These are phyloP conservation scores for Pedetes capensis DNA, from an alignment of 2,113 vertebrate genomes.

Conservation along the genomic window DNA sequence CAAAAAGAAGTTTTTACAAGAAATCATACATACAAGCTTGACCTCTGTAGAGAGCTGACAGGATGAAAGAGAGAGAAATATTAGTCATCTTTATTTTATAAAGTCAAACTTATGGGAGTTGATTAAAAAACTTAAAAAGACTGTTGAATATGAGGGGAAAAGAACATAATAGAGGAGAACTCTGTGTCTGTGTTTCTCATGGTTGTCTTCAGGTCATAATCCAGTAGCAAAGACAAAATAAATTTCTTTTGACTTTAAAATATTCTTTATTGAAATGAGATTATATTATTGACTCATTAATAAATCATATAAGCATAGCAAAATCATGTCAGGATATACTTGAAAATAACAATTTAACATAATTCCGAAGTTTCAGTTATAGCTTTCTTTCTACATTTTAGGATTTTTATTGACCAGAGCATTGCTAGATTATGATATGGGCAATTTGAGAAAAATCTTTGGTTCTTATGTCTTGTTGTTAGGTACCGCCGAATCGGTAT, in stretches of 20 bases:
- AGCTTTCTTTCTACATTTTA: background rate
- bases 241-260: background rate
- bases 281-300: background rate
- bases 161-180: background rate
- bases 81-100: background rate
- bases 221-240: background rate
- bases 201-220: background rate
- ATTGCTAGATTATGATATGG: background rate
- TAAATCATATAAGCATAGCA: background rate
- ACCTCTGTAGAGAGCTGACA: background rate
- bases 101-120: background rate
- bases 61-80: background rate
- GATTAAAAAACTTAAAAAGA: background rate
- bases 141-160: background rate
- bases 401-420: background rate
- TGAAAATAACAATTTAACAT: background rate
- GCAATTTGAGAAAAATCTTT: background rate
- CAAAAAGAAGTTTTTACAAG: constrained; percentile 5
- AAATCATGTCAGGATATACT: background rate
- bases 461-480: too few species aligned
- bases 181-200: background rate
- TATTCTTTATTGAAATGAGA: background rate
- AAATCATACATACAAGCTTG: background rate
- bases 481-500: too few species aligned
- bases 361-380: background rate